Evolutionary conservation across 2,113 vertebrate genomes (phyloP), one percentile per base, ranked within the genome.

Genomic region (Chunga burmeisteri): DNA sequence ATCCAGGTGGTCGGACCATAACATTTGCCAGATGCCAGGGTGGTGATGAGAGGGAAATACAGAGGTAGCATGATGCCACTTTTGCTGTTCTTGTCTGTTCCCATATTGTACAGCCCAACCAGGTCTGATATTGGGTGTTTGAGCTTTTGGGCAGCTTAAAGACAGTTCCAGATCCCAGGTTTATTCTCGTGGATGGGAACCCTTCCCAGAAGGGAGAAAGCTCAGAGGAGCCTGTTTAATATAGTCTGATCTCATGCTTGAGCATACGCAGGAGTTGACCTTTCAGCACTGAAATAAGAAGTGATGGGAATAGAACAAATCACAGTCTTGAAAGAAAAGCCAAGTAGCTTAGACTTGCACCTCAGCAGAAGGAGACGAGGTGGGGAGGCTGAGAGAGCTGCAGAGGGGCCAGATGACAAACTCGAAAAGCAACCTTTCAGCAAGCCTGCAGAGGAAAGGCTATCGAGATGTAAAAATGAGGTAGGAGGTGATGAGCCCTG

Each of bases 201-300:
- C 56, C 61, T 97, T 96, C 91, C 91, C 86, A 86, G 91, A 96
- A 93, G 84, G 77, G 38, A 91, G 84, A 94, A 89, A 81, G 49
- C 95, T 93, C 78, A 47, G 87, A 93, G 62, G n/a, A 91, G 66
- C 74, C 81, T 88, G 40, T 94, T 96, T 90, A 94, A 93, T 91
- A 40, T 93, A 96, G 74, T 66, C 93, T 96, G 93, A 93, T 96
- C 93, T 95, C 92, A 93, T 96, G 74, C 87, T 87, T 94, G 81
- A 94, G 62, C 84, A 75, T 94, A 95, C 2, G 58, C 93, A 85
- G 96, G 81, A 92, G 58, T 55, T 96, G 90, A 94, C 90, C 92
- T 96, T 96, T 96, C 90, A 71, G 74, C 16, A 59, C 88, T 93
- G 92, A 94, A 94, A 94, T 90, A 77, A 95, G 81, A 93, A 94